Evolutionary conservation across 2,113 vertebrate species (phyloP).

Genomic region (Scatophagus argus): DNA sequence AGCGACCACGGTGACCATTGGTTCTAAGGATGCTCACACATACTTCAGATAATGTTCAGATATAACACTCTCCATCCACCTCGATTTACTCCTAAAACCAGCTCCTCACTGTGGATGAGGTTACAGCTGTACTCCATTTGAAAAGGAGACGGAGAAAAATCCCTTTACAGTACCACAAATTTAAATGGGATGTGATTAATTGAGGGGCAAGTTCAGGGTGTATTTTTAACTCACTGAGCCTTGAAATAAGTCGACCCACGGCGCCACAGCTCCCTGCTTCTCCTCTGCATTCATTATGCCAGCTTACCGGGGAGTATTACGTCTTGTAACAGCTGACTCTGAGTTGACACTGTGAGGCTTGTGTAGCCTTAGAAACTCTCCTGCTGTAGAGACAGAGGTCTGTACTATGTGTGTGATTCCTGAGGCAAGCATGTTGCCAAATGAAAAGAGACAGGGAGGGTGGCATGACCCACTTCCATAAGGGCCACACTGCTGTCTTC

Average conservation of each 20-base stretch:
- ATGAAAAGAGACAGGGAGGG: slow-evolving; percentile 66
- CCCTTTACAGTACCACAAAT: slow-evolving; percentile 46
- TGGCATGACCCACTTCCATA: slow-evolving; percentile 77
- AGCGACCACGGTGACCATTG: slow-evolving; percentile 10
- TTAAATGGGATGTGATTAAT: slow-evolving; percentile 73
- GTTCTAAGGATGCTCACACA: slow-evolving; percentile 1
- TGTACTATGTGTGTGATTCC: slow-evolving; percentile 74
- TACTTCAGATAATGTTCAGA: slow-evolving; percentile 22
- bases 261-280: slow-evolving; percentile 56
- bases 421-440: slow-evolving; percentile 69
- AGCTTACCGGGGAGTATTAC: slow-evolving; percentile 68
- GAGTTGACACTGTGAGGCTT: slow-evolving; percentile 72
- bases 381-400: slow-evolving; percentile 59
- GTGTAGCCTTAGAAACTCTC: slow-evolving; percentile 67
- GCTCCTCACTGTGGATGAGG: slow-evolving; percentile 1
- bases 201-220: slow-evolving; percentile 48
- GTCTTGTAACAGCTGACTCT: slow-evolving; percentile 61
- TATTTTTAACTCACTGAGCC: slow-evolving; percentile 70
- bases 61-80: slow-evolving; percentile 17
- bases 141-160: slow-evolving; percentile 44
- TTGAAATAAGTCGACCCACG: slow-evolving; percentile 68
- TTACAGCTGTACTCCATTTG: slow-evolving; percentile 35
- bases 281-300: slow-evolving; percentile 69
- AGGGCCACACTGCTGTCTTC: slow-evolving; percentile 46
- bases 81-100: slow-evolving; percentile 13